Base-by-base conservation (phyloP, 2,113 vertebrate species). In the Rynchops niger region DNA sequence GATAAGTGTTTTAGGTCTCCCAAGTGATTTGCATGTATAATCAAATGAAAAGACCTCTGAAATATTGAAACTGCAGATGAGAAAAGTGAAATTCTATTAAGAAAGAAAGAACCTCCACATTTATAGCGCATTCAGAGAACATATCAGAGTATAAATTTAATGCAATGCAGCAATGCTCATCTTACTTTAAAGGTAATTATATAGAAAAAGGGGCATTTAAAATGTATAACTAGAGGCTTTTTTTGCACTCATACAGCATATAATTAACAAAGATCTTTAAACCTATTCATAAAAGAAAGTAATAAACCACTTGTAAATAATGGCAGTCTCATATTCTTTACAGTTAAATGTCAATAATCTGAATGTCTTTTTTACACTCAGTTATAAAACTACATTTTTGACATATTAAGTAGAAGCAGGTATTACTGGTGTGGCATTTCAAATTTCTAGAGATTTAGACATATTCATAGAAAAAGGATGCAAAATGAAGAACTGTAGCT, bases 241-340 rank as follows among this genome's bases (percentile, higher is more conserved):
- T 96, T 97, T 96, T 66, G 43, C 67, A 90, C 84, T 97, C 86
- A 86, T 95, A 77, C 72, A 95, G 73, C 96, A 88, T 98, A 97
- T 98, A 98, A 98, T 98, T 98, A 98, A 96, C 81, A 90, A 98
- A 95, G 86, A 94, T 98, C 96, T 98, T 86, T 94, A 97, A 86
- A 96, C 93, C 97, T 97, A 97, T 97, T 98, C 96, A 97, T 82
- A 95, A 96, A 97, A 96, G 94, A 97, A 98, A 97, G 94, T 97
- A 98, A 98, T 97, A 98, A 97, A 95, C 91, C 97, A 97, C 95
- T 98, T 97, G 93, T 97, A 98, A 98, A 98, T 98, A 98, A 98
- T 98, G 94, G 82, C 66, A 97, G 86, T 82, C 91, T 97, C 96
- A 71, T 56, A 93, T 98, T 97, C 94, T 97, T 92, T 97, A 88